These are phyloP conservation scores for Omphaloscelis lunosa DNA, from an alignment of 2,888 invertebrate genomes.

Conservation along the genomic window DNA sequence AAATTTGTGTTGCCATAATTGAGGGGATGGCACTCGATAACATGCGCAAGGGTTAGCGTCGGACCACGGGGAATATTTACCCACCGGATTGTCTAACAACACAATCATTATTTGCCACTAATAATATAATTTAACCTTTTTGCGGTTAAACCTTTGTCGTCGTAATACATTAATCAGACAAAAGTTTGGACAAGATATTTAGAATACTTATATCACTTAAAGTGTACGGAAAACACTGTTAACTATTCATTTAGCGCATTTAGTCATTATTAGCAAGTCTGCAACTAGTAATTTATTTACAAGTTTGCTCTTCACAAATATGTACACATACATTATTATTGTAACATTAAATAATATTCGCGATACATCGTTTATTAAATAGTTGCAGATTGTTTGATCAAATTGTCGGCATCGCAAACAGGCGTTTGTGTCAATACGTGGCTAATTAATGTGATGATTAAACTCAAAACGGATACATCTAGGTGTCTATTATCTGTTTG, in stretches of 20 bases:
- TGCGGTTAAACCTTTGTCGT: conserved; percentile 15
- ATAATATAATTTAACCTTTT: conserved; percentile 52
- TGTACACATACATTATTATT: conserved; percentile 43
- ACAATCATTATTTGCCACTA: conserved; percentile 50
- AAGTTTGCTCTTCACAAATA: conserved; percentile 47
- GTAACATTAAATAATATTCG: conserved; percentile 59
- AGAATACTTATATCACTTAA: not conserved
- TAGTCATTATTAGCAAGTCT: conserved; percentile 24
- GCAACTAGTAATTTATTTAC: conserved; percentile 49
- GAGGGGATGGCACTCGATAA: conserved; percentile 61
- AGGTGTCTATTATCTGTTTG: conserved; percentile 84
- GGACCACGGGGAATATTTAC: conserved; percentile 61
- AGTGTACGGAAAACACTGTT: not conserved
- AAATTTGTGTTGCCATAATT: conserved; percentile 63
- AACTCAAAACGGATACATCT: conserved; percentile 85
- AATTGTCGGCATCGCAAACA: conserved; percentile 86
- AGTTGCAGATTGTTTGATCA: conserved; percentile 84
- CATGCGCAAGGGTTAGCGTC: conserved; percentile 55
- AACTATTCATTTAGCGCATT: conserved; percentile 21
- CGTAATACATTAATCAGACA: not conserved
- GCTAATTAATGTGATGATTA: conserved; percentile 89
- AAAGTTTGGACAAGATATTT: not conserved
- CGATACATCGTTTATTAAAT: conserved; percentile 79
- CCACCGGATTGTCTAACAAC: conserved; percentile 51
- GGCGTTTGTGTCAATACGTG: conserved; percentile 83